phyloP scores from a whole-genome alignment of 1,140 invertebrate genomes.

The Dufourea novaeangliae region DNA sequence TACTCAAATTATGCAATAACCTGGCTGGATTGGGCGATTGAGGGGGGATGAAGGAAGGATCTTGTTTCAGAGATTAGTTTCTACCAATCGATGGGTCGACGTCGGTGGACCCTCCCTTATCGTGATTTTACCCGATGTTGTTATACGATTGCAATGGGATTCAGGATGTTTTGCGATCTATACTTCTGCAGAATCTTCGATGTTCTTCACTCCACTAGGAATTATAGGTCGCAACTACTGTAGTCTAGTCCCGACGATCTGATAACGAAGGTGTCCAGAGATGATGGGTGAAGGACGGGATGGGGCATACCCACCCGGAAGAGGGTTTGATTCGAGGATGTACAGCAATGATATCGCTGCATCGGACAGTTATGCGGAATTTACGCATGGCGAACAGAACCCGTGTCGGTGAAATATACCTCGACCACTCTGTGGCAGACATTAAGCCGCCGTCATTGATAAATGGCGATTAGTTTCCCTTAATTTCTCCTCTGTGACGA shows the following conservation, averaged over 20 bases:
- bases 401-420: conserved; percentile 73
- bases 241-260: neutral
- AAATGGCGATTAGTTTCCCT: conserved; percentile 4
- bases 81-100: neutral
- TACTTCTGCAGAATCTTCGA: neutral
- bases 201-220: neutral
- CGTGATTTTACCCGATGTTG: neutral
- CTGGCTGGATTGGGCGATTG: neutral
- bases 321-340: conserved; percentile 67
- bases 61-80: neutral
- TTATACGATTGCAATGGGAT: too few relatives aligned
- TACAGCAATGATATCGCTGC: conserved; percentile 74
- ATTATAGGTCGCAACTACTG: neutral
- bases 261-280: conserved; percentile 1
- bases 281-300: conserved; percentile 12
- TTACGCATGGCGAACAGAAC: conserved; percentile 72
- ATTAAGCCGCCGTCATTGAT: conserved; percentile 26
- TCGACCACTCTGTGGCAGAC: conserved; percentile 46
- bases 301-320: conserved; percentile 47
- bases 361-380: conserved; percentile 76
- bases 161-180: too few relatives aligned
- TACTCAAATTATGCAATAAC: conserved; percentile 33
- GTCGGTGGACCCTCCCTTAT: conserved; percentile 1
- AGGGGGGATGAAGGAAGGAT: neutral
- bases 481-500: neutral